Base-by-base conservation (phyloP, 2,113 vertebrate genomes). In the Seriola rivoliana region DNA sequence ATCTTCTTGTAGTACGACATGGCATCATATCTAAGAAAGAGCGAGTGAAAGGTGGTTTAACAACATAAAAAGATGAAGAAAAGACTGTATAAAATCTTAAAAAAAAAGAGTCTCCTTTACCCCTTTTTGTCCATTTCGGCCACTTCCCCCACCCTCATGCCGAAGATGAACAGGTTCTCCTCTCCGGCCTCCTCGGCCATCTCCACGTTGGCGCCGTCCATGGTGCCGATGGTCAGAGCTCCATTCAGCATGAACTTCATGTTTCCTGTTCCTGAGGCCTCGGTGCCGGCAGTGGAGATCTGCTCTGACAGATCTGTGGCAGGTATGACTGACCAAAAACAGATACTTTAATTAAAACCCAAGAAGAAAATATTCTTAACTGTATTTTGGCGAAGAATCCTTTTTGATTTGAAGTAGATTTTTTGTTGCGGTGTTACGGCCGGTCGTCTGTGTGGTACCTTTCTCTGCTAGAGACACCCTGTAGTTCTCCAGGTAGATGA, bases 241-340 rank as follows among this genome's bases (percentile, higher is more conserved):
- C 98, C 98, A 0, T 99, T 99, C 88, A 99, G 93, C 98, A 99
- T 99, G 95, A 99, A 99, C 85, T 99, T 99, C 98, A 99, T 99
- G 91, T 99, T 99, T 4, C 98, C 98, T 0, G 98, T 99, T 1
- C 98, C 98, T 0, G 98, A 99, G 0, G 98, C 98, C 80, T 99
- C 98, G 0, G 98, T 99, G 77, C 98, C 98, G 0, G 98, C 98
- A 0, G 97, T 99, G 91, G 98, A 99, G 83, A 99, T 99, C 95
- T 99, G 98, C 95, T 99, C 96, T 0, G 98, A 99, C 88, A 99
- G 91, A 87, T 99, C 98, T 0, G 98, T 97, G 8, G 98, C 98
- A 9, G 98, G 98, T 48, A 99, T 99, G 90, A 97, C 98, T 99
- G 93, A 59, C 19, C 68, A 19, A 17, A 57, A 38, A 62, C 12